Conservation (phyloP, 2,888 invertebrate genomes). For the Tromatobia lineatoria region DNA sequence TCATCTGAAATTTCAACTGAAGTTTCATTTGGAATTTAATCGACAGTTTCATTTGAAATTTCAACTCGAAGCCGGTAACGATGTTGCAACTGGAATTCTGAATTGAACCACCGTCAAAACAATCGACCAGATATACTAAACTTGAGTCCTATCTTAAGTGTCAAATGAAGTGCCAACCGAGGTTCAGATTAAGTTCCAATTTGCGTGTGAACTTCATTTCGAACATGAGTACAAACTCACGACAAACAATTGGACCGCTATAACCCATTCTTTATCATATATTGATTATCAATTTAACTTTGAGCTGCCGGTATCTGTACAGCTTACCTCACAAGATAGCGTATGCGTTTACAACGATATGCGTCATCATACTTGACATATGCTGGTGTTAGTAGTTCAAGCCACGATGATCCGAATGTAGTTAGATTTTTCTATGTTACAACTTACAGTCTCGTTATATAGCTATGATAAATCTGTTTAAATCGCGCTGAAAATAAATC, state of each 20-base stretch:
- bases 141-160: no score
- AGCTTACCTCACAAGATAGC: conserved; percentile 24
- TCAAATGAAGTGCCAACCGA: no score
- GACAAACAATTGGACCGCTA: background rate
- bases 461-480: conserved; percentile 44
- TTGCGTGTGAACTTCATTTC: background rate
- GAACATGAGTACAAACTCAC: background rate
- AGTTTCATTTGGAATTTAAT: no score
- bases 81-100: no score
- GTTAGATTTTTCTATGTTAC: conserved; percentile 56
- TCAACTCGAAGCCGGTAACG: no score
- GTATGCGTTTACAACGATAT: conserved; percentile 50
- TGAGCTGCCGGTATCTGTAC: conserved; percentile 42
- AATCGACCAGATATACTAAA: no score
- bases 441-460: conserved; percentile 56
- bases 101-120: no score
- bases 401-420: conserved; percentile 57
- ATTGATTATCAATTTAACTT: background rate
- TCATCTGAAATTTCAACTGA: no score
- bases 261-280: background rate
- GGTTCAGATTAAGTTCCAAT: background rate
- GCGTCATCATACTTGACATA: conserved; percentile 48
- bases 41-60: no score
- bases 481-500: conserved; percentile 12
- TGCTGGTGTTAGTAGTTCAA: conserved; percentile 54